Evolutionary conservation across 2,797 vertebrate species (phyloP), one percentile per base, ranked within the genome.

Genomic region (Odontamblyopus rebecca): DNA sequence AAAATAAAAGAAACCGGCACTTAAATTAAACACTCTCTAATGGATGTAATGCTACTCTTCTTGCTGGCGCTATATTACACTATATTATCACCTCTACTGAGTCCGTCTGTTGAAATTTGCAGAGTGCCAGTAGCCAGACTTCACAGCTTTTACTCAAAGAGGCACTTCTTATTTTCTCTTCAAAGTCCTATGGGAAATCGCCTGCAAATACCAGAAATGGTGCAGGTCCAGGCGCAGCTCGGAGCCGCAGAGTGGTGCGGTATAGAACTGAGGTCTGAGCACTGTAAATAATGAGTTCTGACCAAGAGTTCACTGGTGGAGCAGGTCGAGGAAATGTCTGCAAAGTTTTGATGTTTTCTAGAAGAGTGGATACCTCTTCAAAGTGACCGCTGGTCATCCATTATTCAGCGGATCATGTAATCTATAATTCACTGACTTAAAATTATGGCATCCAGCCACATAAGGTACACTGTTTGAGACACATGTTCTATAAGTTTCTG

Each of bases 141-240:
- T 81, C 73, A 73, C 70, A 77, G 69, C 61, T 79, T 77, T 79
- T 71, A 74, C 71, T 83, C 72, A 73, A 30, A 70, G 51, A 79
- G 60, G 54, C 71, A 57, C 65, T 77, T 50, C 53, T 77, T 66
- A 71, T 75, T 82, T 85, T 78, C 60, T 32, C 56, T 77, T 82
- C 5, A 75, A 82, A 72, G 54, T 83, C 82, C 76, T 75, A 41
- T 38, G 80, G 80, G 82, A 75, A 85, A 83, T 51, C 41, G 67
- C 75, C 76, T 59, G 74, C 61, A 84, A 79, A 87, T 73, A 81
- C 70, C 83, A 78, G 85, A 84, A 78, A 85, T 71, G 80, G 70
- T 76, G 81, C 73, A 82, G 70, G 70, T 76, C 50, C 61, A 69
- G 62, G 59, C 35, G 70, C 38, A 38, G 32, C 61, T 64, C 70